These are phyloP conservation scores for Intellagama lesueurii DNA, from an alignment of 2,797 vertebrate species.

Conservation along the genomic window DNA sequence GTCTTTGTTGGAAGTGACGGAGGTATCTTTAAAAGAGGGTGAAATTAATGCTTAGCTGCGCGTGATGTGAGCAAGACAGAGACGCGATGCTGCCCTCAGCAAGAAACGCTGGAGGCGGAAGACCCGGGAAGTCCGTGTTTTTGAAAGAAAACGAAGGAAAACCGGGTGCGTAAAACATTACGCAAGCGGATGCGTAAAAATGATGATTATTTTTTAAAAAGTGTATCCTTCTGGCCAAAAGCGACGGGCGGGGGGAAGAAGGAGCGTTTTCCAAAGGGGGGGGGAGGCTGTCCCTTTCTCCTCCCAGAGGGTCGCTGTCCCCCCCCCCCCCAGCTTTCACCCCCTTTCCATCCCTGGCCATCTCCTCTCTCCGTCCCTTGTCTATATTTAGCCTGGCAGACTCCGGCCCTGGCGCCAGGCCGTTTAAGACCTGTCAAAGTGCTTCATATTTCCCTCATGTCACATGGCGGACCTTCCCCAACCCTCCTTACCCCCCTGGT, in stretches of 20 bases:
- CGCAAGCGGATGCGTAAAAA: neutral
- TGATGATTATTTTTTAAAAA: neutral
- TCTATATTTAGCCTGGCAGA: constrained; percentile 93
- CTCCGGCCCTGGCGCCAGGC: constrained; percentile 96
- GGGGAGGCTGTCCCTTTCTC: neutral
- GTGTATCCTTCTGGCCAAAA: no score
- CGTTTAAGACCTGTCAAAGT: constrained; percentile 98
- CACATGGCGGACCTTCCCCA: constrained; percentile 81
- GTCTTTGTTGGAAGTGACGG: neutral
- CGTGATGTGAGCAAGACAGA: no score
- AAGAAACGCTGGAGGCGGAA: neutral
- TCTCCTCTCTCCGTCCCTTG: constrained; percentile 85
- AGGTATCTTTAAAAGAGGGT: neutral
- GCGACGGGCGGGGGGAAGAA: no score
- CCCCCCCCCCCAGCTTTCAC: neutral
- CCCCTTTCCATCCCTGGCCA: constrained; percentile 82
- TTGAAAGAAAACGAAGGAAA: neutral
- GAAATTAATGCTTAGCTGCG: neutral
- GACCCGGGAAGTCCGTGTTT: neutral
- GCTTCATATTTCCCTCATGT: constrained; percentile 94
- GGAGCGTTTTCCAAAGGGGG: neutral
- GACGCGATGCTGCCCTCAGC: no score
- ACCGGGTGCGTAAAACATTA: neutral
- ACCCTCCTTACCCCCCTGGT: constrained; percentile 55
- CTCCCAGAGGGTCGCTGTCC: neutral